Percentiles rank a stretch among this genome's conserved stretches.
phyloP scores from a whole-genome alignment of 2,888 invertebrate species.

The Lepidocyrtoides sp. region DNA sequence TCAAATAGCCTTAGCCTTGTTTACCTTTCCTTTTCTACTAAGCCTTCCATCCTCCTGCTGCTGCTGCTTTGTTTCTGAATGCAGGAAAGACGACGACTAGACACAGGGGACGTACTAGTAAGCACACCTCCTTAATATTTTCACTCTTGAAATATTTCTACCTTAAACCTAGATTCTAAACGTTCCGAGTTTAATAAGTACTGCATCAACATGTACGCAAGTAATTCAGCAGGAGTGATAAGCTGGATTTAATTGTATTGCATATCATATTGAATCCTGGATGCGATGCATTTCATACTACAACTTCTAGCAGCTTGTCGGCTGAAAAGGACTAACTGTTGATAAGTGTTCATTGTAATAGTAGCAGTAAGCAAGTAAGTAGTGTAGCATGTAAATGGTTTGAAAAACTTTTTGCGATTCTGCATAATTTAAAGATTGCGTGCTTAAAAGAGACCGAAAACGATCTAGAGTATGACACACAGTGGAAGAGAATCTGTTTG shows the following conservation, averaged over 20 bases:
- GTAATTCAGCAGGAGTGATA: not conserved
- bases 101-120: not conserved
- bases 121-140: not conserved
- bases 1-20: conserved; percentile 68
- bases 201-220: not conserved
- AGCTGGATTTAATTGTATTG: not conserved
- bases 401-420: conserved; percentile 50
- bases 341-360: not conserved
- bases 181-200: not conserved
- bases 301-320: not conserved
- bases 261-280: not conserved
- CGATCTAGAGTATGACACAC: not conserved
- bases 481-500: conserved; percentile 11
- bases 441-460: conserved; percentile 30
- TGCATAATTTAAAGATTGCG: conserved; percentile 74
- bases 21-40: conserved; percentile 41
- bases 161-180: not conserved
- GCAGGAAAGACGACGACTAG: not conserved
- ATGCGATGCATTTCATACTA: not conserved
- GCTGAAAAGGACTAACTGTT: no score
- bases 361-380: not conserved
- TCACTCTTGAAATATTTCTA: not conserved
- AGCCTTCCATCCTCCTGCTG: conserved; percentile 23
- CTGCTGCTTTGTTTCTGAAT: not conserved
- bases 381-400: not conserved